A percentile compares a stretch with the other conserved stretches of the same genome.
phyloP scores from a whole-genome alignment of 2,888 invertebrate species.

The Lymantria monacha region DNA sequence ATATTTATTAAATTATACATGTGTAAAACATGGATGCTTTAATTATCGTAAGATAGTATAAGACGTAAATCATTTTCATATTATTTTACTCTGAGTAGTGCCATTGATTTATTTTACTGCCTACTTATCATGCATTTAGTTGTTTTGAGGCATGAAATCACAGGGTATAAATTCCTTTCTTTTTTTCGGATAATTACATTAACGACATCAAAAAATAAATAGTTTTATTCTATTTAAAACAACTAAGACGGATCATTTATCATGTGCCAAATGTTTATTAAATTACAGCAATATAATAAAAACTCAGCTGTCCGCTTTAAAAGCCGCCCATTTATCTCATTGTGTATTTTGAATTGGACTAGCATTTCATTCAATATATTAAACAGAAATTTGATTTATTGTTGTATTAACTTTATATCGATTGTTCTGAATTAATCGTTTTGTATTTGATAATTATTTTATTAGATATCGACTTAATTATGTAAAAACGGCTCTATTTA shows the following conservation, averaged over 20 bases:
- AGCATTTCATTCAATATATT: too few species aligned
- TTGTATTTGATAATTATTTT: neutral
- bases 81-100: conserved; percentile 62
- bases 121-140: conserved; percentile 57
- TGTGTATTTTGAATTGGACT: neutral
- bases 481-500: neutral
- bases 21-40: conserved; percentile 73
- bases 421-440: too few species aligned
- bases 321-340: conserved; percentile 8
- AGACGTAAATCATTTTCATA: conserved; percentile 34
- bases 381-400: too few species aligned
- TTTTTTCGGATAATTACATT: conserved; percentile 7
- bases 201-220: neutral
- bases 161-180: conserved; percentile 65
- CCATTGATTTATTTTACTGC: conserved; percentile 44
- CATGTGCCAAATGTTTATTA: conserved; percentile 2
- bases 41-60: conserved; percentile 77
- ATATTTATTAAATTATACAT: conserved; percentile 43
- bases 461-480: neutral
- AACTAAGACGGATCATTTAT: neutral
- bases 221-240: neutral
- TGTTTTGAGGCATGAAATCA: conserved; percentile 68
- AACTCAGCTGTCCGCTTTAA: conserved; percentile 5
- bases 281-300: neutral
- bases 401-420: too few species aligned